Evolutionary conservation across 2,888 invertebrate species (phyloP), one percentile per base, ranked within the genome.

Genomic region (Hypomecis atomaria): DNA sequence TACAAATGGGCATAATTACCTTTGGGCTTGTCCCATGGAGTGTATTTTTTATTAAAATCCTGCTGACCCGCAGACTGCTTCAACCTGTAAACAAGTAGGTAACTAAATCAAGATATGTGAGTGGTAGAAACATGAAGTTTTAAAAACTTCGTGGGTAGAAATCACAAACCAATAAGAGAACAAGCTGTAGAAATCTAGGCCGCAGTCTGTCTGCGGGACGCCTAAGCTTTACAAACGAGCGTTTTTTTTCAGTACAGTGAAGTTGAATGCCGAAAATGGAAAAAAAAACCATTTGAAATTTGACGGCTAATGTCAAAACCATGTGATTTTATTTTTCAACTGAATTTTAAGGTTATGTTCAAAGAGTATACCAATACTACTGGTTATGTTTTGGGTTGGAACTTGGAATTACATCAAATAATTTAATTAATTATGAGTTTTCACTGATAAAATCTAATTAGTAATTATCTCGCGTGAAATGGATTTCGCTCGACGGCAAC

Each of bases 401-500:
- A 6, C 42, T 40, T 40, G 5, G 23, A 23, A 23, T 23, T 23
- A 23, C 23, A 23, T 2, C 3, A 40, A 7, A 9, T 40, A 40
- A 6, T 6, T 4, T 3, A 9, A 10, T 4, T 3, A 9, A 10
- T 40, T 40, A 5, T 9, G 40, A 6, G 10, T 40, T 40, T 40
- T 40, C 5, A 40, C 9, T 40, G 8, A 9, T 3, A 40, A 40
- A 40, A 40, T 10, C 9, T 40, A 8, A 10, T 10, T 9, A 10
- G n/a, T 40, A 9, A 40, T n/a, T n/a, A n/a, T n/a, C n/a, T n/a
- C n/a, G 11, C 43, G n/a, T 13, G n/a, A 0, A 42, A 95, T 95
- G 95, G 94, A 95, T 90, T 96, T 96, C 86, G 96, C 96, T 8
- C 93, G 94, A 72, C 94, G 94, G 65, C 95, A 96, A 77, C 83